These are phyloP conservation scores for Tipula unca DNA, from an alignment of 2,888 invertebrate species.

Conservation along the genomic window DNA sequence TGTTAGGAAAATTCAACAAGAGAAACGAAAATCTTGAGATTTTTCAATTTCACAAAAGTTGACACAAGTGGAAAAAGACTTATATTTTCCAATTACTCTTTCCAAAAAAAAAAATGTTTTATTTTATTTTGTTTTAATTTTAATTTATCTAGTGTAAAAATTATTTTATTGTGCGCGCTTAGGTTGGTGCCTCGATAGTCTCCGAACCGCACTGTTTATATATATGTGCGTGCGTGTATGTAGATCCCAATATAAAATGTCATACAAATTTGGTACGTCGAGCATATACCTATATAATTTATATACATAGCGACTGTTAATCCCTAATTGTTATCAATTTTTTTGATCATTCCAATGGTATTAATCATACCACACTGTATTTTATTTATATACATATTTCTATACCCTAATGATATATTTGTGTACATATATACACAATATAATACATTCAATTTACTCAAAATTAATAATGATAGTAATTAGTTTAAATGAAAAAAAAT, in stretches of 20 bases:
- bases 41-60: slow-evolving; percentile 14
- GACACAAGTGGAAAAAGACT: slow-evolving; percentile 8
- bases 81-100: slow-evolving; percentile 14
- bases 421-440: background rate
- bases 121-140: background rate
- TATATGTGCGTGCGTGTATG: background rate
- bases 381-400: background rate
- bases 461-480: slow-evolving; percentile 14
- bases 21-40: background rate
- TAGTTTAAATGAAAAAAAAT: background rate
- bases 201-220: background rate
- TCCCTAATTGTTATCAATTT: background rate
- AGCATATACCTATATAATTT: too few relatives aligned
- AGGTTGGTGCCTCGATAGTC: background rate
- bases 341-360: background rate
- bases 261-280: background rate
- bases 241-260: background rate
- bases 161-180: background rate
- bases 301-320: background rate
- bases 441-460: background rate
- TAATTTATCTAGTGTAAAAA: background rate
- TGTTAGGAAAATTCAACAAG: background rate
- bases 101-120: background rate
- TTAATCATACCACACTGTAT: background rate
- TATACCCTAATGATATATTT: background rate